Base-by-base conservation (phyloP, 2,888 invertebrate genomes). In the Steinernema hermaphroditum region DNA sequence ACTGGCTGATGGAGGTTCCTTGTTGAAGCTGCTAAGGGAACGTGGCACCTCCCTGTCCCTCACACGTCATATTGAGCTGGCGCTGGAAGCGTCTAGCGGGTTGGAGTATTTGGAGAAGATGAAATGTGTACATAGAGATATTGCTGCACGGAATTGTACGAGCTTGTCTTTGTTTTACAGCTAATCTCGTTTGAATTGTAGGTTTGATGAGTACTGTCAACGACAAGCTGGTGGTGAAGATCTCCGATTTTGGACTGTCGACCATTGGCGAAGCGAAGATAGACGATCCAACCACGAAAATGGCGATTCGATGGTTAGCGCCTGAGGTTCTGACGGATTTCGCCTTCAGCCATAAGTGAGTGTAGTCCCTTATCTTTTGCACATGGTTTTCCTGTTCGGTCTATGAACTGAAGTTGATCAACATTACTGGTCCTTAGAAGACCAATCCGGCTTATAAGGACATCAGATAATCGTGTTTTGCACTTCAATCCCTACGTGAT, bases 241-340 rank as follows among this genome's bases (percentile, higher is more conserved):
- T 69, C 44, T 69, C 69, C 29, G 69, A 69, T 27, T 69, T 69
- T 29, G 69, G 69, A 2, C 44, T 69, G 22, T 43, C 43, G 9
- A 46, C 46, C 9, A 69, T 69, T 19, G 43, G 43, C 34, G 69
- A 69, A 24, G 43, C 69, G 34, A 19, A 2, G 14, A 4, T 24
- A 1, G 69, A 69, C 69, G 46, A 41, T 29, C 44, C 44, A 12
- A 69, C 37, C 8, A 69, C 22, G 19, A 22, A 32, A 19, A 41
- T 69, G 69, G 43, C 69, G 12, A 32, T 69, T 24, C 37, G 43
- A 8, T 69, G 69, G 69, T 24, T 43, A 14, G 44, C 69, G 24
- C 69, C 69, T 22, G 69, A 69, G 29, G 24, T 69, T 12, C 69
- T 69, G 19, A 32, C 12, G 22, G 19, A 69, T 43, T 46, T 46